These are phyloP conservation scores for Noturus placidus DNA, from an alignment of 2,113 vertebrate species.

Conservation along the genomic window DNA sequence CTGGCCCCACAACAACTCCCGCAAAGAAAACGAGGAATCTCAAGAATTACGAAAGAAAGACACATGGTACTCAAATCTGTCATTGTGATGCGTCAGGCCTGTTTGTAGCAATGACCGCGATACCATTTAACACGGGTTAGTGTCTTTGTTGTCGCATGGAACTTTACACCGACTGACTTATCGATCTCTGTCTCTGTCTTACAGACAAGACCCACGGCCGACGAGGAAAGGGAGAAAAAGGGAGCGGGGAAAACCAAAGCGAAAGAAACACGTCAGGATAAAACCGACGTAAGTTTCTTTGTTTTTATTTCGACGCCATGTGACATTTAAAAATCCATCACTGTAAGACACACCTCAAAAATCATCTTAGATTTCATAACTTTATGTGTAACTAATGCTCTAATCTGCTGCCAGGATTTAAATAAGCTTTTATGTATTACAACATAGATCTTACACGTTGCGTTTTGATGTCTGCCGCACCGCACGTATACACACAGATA, in stretches of 20 bases:
- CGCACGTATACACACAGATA: conserved; percentile 27
- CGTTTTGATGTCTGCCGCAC: conserved; percentile 4
- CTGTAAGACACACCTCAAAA: neutral
- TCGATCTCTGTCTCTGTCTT: conserved; percentile 35
- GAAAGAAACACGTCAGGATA: conserved; percentile 60
- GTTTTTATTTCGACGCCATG: neutral
- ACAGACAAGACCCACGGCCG: conserved; percentile 60
- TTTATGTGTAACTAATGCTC: neutral
- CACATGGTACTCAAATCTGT: conserved; percentile 29
- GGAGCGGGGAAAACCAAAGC: conserved; percentile 62
- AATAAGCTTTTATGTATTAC: neutral
- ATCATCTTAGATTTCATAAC: neutral
- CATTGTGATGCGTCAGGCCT: conserved; percentile 18
- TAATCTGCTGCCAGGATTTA: neutral
- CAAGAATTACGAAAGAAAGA: conserved; percentile 34
- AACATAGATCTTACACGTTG: neutral
- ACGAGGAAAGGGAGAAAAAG: conserved; percentile 65
- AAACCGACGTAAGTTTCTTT: conserved; percentile 62
- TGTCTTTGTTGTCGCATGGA: neutral
- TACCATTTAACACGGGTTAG: conserved; percentile 5
- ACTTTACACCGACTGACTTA: neutral
- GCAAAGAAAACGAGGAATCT: neutral
- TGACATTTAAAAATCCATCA: neutral
- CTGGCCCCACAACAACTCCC: conserved; percentile 43
- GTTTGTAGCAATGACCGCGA: conserved; percentile 29